phyloP scores from a whole-genome alignment of 2,113 vertebrate species.

The Gnathonemus longibarbis region DNA sequence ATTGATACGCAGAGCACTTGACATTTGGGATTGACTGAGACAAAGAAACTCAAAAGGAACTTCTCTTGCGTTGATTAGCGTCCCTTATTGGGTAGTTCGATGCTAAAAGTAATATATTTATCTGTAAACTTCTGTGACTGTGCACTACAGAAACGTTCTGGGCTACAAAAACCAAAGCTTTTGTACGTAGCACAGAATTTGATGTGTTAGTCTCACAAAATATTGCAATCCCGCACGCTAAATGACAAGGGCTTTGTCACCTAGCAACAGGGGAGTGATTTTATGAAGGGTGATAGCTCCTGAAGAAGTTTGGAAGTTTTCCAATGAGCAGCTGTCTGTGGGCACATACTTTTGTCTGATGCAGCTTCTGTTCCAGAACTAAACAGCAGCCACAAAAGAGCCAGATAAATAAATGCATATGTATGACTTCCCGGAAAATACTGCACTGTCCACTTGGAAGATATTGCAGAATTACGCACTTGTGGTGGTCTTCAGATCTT shows the following conservation, averaged over 20 bases:
- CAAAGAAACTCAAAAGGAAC: background rate
- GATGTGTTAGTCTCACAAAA: background rate
- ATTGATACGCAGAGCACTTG: background rate
- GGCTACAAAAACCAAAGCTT: background rate
- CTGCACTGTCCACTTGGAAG: background rate
- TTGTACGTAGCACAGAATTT: background rate
- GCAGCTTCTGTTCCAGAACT: background rate
- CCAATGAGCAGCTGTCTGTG: background rate
- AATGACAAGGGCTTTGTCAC: slow-evolving; percentile 10
- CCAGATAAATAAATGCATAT: background rate
- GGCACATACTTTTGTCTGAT: background rate
- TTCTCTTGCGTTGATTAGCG: background rate
- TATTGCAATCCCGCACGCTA: background rate
- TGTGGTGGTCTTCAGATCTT: background rate
- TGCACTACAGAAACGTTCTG: background rate
- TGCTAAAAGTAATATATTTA: background rate
- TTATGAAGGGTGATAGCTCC: slow-evolving; percentile 1
- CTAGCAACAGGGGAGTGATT: slow-evolving; percentile 2
- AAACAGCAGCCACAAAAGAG: background rate
- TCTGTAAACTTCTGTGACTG: background rate
- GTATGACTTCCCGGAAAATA: background rate
- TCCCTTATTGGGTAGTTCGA: background rate
- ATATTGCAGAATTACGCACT: background rate
- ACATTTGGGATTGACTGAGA: background rate
- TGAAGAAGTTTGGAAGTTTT: background rate